Base-by-base conservation (phyloP, 2,888 invertebrate species). In the Drosophila histrio region DNA sequence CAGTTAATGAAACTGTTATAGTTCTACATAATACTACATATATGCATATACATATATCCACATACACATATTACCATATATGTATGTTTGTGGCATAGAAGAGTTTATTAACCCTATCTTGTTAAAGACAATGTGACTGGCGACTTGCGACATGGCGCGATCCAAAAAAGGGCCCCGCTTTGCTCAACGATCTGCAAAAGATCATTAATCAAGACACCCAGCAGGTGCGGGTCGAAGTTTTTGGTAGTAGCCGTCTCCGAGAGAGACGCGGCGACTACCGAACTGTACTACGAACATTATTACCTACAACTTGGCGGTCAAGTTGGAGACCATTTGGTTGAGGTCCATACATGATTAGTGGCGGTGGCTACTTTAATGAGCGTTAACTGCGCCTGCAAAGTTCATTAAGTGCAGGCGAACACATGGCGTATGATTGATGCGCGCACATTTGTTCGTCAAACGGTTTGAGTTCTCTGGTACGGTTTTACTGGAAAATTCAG, bases 1-100 rank as follows among this genome's bases (percentile, higher is more conserved):
- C 75, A 76, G 77, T 77, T 85, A 84, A 87, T 87, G 85, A 84
- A 85, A 87, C 84, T 83, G 84, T 87, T 83, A 87, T 87, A 77
- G 87, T 83, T 87, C 74, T 74, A 65, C 56, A 58, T 44, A 61
- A 70, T 64, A 72, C 58, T 52, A 66, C 54, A 62, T 30, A 13
- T 24, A 5, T 9, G 36, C 0, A 5, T 21, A 38, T 19, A 2
- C 2, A 38, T 30, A 39, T 21, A 38, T 19, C 6, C 2, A 38
- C 38, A 39, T 8, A 19, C 13, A 47, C n/a, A 66, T 77, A 80
- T 77, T 72, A 66, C 78, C 84, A 87, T 87, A 83, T 83, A 69
- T 62, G 74, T 50, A 17, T 19, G 3, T 22, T n/a, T 17, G 58
- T 53, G 63, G 59, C 65, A 79, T 57, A 64, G 49, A 68, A 83